phyloP scores from a whole-genome alignment of 1,140 invertebrate genomes.

The Pachypsylla venusta region DNA sequence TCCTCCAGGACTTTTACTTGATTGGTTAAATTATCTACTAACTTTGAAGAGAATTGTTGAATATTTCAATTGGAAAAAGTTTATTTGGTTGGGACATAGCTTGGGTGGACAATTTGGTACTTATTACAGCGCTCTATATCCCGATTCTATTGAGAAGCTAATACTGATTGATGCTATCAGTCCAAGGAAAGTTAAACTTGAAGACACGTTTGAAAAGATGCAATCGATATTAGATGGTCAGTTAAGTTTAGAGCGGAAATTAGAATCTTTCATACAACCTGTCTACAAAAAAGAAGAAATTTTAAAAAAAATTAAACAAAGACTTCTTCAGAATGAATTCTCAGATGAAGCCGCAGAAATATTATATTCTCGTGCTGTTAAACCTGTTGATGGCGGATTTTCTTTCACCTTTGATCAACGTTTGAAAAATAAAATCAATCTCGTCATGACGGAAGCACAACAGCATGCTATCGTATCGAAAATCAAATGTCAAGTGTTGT shows the following conservation, averaged over 20 bases:
- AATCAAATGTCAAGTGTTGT: constrained; percentile 24
- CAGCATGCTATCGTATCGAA: constrained; percentile 16
- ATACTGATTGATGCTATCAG: constrained; percentile 37
- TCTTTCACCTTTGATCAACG: constrained; percentile 30
- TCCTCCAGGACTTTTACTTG: constrained; percentile 34
- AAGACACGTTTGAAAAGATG: constrained; percentile 26
- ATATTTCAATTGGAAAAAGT: constrained; percentile 39
- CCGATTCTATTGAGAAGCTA: constrained; percentile 35
- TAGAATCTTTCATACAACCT: constrained; percentile 25
- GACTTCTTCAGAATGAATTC: constrained; percentile 26
- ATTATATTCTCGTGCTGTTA: constrained; percentile 34
- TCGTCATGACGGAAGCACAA: constrained; percentile 20
- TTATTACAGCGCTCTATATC: constrained; percentile 34
- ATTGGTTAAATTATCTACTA: constrained; percentile 34
- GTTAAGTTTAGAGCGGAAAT: constrained; percentile 12
- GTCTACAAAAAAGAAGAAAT: constrained; percentile 37
- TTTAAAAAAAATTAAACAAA: constrained; percentile 31
- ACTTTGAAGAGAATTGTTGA: constrained; percentile 37
- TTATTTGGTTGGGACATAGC: constrained; percentile 41
- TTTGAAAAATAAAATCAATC: constrained; percentile 21
- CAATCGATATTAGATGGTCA: constrained; percentile 24
- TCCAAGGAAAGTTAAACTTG: constrained; percentile 23
- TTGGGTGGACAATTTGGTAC: constrained; percentile 36
- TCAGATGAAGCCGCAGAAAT: constrained; percentile 33
- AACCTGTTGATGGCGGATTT: constrained; percentile 26